Base-by-base conservation (phyloP, 2,888 invertebrate genomes). In the Gnatocerus cornutus region DNA sequence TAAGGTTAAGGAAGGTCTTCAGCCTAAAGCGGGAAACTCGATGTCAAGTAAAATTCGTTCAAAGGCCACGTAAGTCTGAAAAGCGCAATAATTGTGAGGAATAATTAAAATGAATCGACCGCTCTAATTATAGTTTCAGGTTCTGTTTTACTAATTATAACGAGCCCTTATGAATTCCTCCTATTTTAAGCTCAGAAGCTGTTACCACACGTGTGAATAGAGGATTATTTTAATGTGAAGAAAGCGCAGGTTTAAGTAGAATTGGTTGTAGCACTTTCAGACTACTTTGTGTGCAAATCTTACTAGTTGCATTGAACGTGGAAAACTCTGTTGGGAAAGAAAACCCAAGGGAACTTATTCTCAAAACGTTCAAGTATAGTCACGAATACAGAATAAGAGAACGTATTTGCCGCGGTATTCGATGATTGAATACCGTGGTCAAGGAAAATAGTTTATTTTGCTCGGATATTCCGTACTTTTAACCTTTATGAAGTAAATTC, bases 201-300 rank as follows among this genome's bases (percentile, higher is more conserved):
- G 6, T 46, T 16, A 8, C 43, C 43, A 43, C 21, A 46, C 46
- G 13, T 46, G 46, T 16, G 16, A 14, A 46, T 46, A 21, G 9
- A 16, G n/a, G 14, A 46, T 46, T 46, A 46, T 46, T 14, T 21
- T 43, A 43, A 43, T 12, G 43, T 13, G 43, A 43, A 43, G 13
- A 12, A 46, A 46, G 46, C 16, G 6, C 9, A 13, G 46, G n/a
- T 8, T 46, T 46, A 21, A 46, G 21, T 21, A 16, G 46, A 46
- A 46, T 46, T 14, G 21, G 16, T 46, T 21, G 46, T 21, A 46
- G 46, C 46, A 46, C 46, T 46, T 46, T 12, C 46, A 27, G 16
- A 8, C 46, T 46, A 55, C 12, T 55, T 55, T 39, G 39, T 55
- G 55, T 39, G 39, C 55, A 55, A 55, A 55, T 55, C 55, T 30